phyloP scores from a whole-genome alignment of 2,113 vertebrate species.

The Prunella himalayana region DNA sequence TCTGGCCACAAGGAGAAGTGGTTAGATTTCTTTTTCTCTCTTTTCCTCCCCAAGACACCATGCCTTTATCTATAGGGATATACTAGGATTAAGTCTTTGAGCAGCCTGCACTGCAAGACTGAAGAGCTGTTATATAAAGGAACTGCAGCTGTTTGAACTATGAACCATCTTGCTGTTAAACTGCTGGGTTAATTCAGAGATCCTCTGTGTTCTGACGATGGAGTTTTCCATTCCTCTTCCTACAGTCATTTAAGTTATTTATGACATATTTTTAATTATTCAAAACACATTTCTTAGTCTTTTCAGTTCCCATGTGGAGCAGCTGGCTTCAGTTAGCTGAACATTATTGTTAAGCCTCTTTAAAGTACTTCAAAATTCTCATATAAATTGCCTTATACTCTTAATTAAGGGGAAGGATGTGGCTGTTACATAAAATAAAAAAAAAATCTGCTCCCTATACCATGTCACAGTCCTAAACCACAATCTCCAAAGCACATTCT shows the following conservation, averaged over 20 bases:
- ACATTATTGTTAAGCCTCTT: neutral
- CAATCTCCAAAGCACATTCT: neutral
- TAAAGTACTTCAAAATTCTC: neutral
- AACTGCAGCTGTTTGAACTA: neutral
- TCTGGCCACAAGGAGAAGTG: neutral
- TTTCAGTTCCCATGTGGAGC: neutral
- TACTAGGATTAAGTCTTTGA: neutral
- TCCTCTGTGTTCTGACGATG: neutral
- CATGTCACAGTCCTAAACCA: neutral
- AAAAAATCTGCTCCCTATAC: neutral
- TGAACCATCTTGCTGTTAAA: neutral
- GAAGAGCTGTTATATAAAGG: neutral
- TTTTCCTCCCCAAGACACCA: neutral
- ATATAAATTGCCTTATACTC: neutral
- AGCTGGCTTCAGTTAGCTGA: slow-evolving; percentile 8
- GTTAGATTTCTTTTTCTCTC: neutral
- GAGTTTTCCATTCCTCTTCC: neutral
- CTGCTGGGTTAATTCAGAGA: neutral
- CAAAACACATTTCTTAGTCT: neutral
- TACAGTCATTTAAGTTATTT: neutral
- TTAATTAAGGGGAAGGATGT: neutral
- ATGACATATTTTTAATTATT: slow-evolving; percentile 11
- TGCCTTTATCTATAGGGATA: neutral
- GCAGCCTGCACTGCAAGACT: neutral
- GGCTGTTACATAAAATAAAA: neutral